These are phyloP conservation scores for Silurus asotus DNA, from an alignment of 2,113 vertebrate genomes.

Conservation along the genomic window DNA sequence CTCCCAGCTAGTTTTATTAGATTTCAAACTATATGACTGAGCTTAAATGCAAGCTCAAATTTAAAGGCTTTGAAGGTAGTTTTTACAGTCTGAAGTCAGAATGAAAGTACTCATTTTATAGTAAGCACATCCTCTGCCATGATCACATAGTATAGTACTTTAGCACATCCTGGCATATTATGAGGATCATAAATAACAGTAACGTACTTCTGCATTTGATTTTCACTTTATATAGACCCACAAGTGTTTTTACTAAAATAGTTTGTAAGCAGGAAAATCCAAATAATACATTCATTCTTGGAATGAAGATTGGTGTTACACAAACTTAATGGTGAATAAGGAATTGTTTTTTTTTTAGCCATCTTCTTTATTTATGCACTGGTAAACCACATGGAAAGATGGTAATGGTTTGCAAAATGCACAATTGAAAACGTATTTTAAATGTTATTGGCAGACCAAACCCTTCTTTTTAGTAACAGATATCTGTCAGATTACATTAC, in stretches of 20 bases:
- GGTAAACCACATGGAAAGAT: neutral
- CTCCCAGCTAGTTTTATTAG: neutral
- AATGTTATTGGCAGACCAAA: neutral
- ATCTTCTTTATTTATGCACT: neutral
- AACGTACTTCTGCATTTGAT: neutral
- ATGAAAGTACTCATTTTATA: neutral
- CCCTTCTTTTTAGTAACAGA: neutral
- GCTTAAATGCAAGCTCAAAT: neutral
- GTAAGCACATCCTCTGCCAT: conserved; percentile 1
- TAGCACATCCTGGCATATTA: neutral
- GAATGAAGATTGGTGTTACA: neutral
- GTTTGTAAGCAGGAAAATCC: neutral
- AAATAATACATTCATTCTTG: neutral
- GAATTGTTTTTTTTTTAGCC: neutral
- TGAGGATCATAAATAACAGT: neutral
- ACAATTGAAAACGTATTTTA: neutral
- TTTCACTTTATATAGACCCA: neutral
- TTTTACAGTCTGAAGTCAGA: conserved; percentile 6
- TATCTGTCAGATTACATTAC: neutral
- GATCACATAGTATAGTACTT: neutral
- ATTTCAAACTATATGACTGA: neutral
- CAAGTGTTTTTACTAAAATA: neutral
- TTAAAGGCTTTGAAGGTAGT: neutral
- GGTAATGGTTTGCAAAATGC: neutral
- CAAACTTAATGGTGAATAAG: neutral